Evolutionary conservation across 1,140 invertebrate species (phyloP), one percentile per base, ranked within the genome.

Genomic region (Thalassaphorura encarpata): DNA sequence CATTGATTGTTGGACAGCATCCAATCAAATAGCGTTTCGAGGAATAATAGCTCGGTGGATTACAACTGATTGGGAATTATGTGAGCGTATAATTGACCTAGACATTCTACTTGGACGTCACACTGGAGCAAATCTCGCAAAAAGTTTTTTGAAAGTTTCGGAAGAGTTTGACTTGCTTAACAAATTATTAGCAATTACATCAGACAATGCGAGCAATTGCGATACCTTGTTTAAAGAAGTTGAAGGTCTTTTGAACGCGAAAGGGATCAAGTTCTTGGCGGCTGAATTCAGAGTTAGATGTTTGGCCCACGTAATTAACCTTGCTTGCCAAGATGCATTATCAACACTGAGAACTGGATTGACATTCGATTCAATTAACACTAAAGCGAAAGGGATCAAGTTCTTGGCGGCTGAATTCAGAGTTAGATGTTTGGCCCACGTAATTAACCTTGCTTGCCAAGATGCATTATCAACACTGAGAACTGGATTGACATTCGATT

Each of bases 1-100:
- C 29, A 3, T 55, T 2, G 53, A 55, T 24, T 11, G n/a, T 18
- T 55, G 53, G 53, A 55, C 43, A 11, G 46, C 46, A n/a, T n/a
- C 21, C 13, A 48, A 24, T 24, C 46, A 48, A 29, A n/a, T 48
- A 13, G 8, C 46, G 18, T 48, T 48, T 29, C 46, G 26, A 21
- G 46, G 46, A 8, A 19, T 48, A 15, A 48, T 48, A 5, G 16
- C 16, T 16, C 46, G 26, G 16, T 48, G 46, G 46, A 48, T 48
- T 24, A 19, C 8, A 11, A 29, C 6, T 8, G 27, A 29, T 48
- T 48, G 46, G 46, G 21, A 24, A 6, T 23, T 48, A 4, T 11
- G 21, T 4, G 23, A 24, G 26, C 16, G 11, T 8, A 8, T 21
- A 13, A 11, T 48, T 8, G 46, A 24, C 16, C 19, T 48, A 6